Evolutionary conservation across 1,140 invertebrate species (phyloP), one percentile per base, ranked within the genome.

Genomic region (Zaprionus tsacasi): DNA sequence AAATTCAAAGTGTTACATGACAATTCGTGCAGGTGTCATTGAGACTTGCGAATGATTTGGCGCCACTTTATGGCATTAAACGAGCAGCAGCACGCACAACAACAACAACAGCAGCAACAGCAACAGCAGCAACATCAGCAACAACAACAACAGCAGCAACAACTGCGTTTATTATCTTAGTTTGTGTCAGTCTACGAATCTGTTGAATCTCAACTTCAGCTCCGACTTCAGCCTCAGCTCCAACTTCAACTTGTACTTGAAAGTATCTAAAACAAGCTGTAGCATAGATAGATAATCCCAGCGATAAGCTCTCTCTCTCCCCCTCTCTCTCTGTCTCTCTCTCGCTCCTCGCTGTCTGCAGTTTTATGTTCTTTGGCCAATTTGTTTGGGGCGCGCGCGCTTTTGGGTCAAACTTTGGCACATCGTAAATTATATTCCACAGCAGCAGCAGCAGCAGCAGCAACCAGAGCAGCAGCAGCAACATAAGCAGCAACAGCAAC

Each of bases 1-100:
- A 74, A 89, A 89, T 81, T 79, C 81, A 75, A 85, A 89, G 85
- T 81, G 85, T 89, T 89, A 89, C 85, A 89, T 76, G 86, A 89
- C 86, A 89, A 89, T 85, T 81, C 85, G 85, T 88, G 83, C 85
- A 89, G 85, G 85, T 89, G 85, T 89, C 86, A 89, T 89, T 89
- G 85, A 81, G 85, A 89, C 76, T 89, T 89, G 85, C 85, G 81
- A 89, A 85, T 89, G 85, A 85, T 85, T 89, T 89, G 85, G 85
- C 81, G 85, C 85, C 85, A 88, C 75, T 88, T 83, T 78, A 89
- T 85, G 85, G 80, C 85, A 70, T 78, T 58, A 80, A 71, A 70
- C 63, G 78, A 79, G 33, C 33, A 25, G 60, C 61, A 74, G 68
- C 70, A 72, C 48, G 33, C 60, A 59, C 59, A 70, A 45, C 60